Evolutionary conservation across 2,113 vertebrate genomes (phyloP).

Genomic region (Amphilophus citrinellus): DNA sequence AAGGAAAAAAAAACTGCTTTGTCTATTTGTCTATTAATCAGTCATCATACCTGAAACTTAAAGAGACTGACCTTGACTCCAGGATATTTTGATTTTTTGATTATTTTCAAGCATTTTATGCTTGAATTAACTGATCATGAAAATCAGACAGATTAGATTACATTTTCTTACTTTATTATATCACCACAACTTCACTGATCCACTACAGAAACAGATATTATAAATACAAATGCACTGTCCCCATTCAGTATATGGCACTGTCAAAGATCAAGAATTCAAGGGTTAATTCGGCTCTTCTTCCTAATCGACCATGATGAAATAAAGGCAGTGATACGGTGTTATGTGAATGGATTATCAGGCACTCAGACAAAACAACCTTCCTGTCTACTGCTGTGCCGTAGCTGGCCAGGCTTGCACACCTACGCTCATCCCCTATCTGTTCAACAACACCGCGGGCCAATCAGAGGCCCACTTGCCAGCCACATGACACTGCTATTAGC

Average conservation of each 20-base stretch:
- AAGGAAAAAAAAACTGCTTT: not conserved
- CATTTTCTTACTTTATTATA: not conserved
- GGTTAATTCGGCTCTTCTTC: not conserved
- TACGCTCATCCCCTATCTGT: constrained; percentile 62
- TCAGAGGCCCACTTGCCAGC: constrained; percentile 54
- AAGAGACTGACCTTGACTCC: not conserved
- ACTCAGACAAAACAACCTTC: constrained; percentile 44
- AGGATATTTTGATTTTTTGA: not conserved
- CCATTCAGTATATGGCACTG: not conserved
- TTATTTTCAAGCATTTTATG: not conserved
- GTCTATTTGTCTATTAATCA: not conserved
- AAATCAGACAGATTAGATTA: not conserved
- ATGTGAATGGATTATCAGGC: constrained; percentile 66
- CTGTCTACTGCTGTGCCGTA: constrained; percentile 16
- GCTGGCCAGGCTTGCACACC: constrained; percentile 47
- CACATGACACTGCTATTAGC: constrained; percentile 74
- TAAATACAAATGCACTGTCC: not conserved
- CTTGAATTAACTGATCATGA: not conserved
- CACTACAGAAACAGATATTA: not conserved
- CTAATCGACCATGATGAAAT: constrained; percentile 18
- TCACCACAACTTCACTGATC: accelerated
- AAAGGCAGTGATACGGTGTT: constrained; percentile 46
- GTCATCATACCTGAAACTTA: not conserved
- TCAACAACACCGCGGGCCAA: constrained; percentile 66
- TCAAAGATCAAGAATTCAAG: constrained; percentile 12